phyloP scores from a whole-genome alignment of 2,797 vertebrate genomes.

The Sardinella longiceps region DNA sequence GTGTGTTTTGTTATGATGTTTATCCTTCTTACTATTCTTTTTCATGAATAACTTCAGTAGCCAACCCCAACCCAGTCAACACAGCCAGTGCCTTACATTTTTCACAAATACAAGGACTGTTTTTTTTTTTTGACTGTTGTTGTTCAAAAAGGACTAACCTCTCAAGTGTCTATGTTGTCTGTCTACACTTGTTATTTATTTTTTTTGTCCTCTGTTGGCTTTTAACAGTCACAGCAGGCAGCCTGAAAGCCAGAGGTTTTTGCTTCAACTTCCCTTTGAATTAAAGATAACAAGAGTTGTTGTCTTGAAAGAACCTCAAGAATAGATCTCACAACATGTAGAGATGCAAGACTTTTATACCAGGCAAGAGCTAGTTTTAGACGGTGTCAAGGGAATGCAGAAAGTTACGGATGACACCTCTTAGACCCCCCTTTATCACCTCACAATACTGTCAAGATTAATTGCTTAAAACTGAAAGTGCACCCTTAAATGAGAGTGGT shows the following conservation, averaged over 20 bases:
- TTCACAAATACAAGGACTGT: background rate
- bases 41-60: too few species aligned
- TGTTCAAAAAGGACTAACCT: background rate
- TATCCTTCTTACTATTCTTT: too few species aligned
- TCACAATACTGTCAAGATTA: background rate
- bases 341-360: background rate
- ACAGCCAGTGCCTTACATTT: too few species aligned
- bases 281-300: conserved; percentile 13
- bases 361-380: background rate
- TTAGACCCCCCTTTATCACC: background rate
- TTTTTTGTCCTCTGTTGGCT: background rate
- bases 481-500: background rate
- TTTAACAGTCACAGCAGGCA: background rate
- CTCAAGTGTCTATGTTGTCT: background rate
- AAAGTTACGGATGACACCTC: background rate
- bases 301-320: background rate
- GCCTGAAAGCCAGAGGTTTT: background rate
- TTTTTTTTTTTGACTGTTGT: too few species aligned
- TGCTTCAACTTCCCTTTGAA: background rate
- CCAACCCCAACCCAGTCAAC: too few species aligned
- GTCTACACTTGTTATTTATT: too few species aligned
- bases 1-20: background rate
- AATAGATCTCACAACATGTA: background rate
- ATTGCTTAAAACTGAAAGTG: background rate
- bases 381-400: background rate